Evolutionary conservation across 1,140 invertebrate genomes (phyloP), one percentile per base, ranked within the genome.

Genomic region (Semibalanus balanoides): DNA sequence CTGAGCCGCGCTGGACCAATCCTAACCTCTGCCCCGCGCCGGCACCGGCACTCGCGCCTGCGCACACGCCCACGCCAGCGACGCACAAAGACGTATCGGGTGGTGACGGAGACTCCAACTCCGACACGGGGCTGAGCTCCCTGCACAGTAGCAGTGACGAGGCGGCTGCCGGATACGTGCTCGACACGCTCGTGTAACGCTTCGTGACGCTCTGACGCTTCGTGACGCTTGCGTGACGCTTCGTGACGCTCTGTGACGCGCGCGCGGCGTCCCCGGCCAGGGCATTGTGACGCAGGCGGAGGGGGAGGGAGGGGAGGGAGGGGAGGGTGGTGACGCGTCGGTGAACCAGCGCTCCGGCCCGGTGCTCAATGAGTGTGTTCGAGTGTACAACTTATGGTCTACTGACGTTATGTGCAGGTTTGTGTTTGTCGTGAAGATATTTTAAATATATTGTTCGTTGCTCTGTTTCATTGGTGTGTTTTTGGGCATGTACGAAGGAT

Each of bases 121-220:
- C 87, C 0, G 87, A 88, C 79, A 87, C 87, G 0, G 87, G 87
- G 0, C 82, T 88, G 5, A 87, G 86, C 80, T 87, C 86, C 0
- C 80, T 87, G 73, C 85, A 86, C 80, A 86, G 85, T 75, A 86
- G 86, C 75, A 83, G 85, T 81, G 83, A 85, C 79, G 83, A 85
- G 81, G 81, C 82, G 0, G 81, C 78, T 75, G 30, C 76, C 75
- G 72, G 82, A 0, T 82, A 83, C 79, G 81, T 83, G 31, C 78
- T 87, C 29, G 86, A 87, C 78, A 87, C 86, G 14, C 80, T 87
- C n/a, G 86, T 87, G 22, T 85, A 77, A 82, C 75, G n/a, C 28
- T 7, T 22, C 25, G 28, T 25, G 25, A 70, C 69, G 69, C 80
- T 87, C 28, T 85, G 77, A 81, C 75, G 25, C 28, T 70, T 3